Percentiles rank a stretch among this genome's conserved stretches.
phyloP scores from a whole-genome alignment of 2,797 vertebrate genomes.

The Hypotaenidia okinawae region DNA sequence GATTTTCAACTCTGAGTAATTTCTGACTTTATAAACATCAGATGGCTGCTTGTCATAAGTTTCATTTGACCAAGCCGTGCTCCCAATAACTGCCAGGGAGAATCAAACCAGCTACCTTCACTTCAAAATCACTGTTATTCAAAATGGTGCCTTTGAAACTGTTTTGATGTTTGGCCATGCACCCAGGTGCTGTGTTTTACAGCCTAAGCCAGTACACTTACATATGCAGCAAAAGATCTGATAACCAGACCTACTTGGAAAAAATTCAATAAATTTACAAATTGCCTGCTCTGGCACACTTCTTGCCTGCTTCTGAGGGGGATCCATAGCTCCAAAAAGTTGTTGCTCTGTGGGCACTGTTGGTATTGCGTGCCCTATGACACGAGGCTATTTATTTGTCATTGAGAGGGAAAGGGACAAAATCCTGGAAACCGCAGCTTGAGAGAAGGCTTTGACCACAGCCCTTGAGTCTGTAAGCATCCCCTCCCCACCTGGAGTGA shows the following conservation, averaged over 20 bases:
- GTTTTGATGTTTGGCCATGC: background rate
- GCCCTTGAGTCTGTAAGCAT: background rate
- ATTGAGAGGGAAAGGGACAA: background rate
- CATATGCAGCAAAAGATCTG: background rate
- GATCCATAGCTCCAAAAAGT: accelerated
- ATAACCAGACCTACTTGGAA: background rate
- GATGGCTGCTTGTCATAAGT: background rate
- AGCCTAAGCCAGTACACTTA: background rate
- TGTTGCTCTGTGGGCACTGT: background rate
- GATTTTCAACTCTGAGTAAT: background rate
- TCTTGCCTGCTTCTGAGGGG: background rate
- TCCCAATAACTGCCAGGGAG: background rate
- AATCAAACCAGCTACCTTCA: background rate
- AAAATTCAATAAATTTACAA: background rate
- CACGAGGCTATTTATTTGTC: background rate
- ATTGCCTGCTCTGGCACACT: background rate
- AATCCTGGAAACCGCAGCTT: background rate
- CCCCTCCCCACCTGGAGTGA: no score
- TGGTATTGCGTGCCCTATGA: accelerated
- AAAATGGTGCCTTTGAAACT: background rate
- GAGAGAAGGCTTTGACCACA: background rate
- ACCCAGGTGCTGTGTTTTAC: background rate
- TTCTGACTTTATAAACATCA: background rate
- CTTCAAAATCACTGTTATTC: background rate
- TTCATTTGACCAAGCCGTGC: background rate